These are phyloP conservation scores for Saguinus imperator DNA, from an alignment of 2,113 vertebrate genomes.

Conservation along the genomic window DNA sequence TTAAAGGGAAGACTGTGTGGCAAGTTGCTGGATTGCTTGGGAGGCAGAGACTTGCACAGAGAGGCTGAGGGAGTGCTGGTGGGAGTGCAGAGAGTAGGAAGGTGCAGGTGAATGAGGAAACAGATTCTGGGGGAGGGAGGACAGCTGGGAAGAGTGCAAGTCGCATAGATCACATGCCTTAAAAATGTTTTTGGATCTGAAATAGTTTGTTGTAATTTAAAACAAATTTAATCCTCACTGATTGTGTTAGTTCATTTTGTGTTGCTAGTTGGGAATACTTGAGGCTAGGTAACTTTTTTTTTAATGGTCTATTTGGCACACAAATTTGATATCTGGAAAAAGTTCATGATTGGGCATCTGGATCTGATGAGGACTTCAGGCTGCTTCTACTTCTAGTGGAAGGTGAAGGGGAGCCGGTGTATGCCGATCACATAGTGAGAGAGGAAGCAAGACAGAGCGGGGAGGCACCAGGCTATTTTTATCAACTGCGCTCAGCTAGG, in stretches of 20 bases:
- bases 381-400: background rate
- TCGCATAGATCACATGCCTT: background rate
- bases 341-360: background rate
- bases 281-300: background rate
- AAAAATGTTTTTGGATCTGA: background rate
- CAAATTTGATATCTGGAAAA: background rate
- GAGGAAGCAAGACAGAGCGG: background rate
- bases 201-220: background rate
- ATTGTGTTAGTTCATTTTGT: background rate
- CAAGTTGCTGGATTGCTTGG: background rate
- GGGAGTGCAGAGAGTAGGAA: background rate
- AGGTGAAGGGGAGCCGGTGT: background rate
- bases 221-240: background rate
- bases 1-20: conserved; percentile 24
- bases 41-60: background rate
- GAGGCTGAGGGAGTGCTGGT: background rate
- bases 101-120: background rate
- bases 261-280: background rate
- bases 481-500: background rate
- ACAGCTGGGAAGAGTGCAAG: background rate
- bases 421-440: background rate
- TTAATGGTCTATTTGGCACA: background rate
- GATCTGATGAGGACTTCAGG: background rate
- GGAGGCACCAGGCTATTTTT: background rate
- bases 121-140: background rate